Conservation (phyloP, 1,140 invertebrate species). For the Neotoxoptera formosana region DNA sequence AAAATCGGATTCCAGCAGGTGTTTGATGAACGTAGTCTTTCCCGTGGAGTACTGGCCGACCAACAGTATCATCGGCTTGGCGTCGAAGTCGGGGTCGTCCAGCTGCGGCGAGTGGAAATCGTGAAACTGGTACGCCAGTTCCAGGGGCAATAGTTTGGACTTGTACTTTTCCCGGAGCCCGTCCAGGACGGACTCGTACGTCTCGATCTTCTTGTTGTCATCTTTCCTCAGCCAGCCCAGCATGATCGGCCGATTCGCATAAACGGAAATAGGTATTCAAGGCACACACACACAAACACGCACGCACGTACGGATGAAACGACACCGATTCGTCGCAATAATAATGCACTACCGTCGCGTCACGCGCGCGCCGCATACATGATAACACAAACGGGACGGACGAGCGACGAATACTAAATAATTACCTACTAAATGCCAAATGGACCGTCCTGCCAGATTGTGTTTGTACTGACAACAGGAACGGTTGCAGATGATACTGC, state of each 20-base stretch:
- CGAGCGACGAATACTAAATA: neutral
- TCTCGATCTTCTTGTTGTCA: constrained; percentile 38
- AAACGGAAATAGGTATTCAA: neutral
- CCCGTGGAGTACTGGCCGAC: constrained; percentile 81
- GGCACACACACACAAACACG: neutral
- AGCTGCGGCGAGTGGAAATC: constrained; percentile 77
- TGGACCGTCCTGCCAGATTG: neutral
- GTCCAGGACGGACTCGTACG: constrained; percentile 63
- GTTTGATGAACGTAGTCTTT: constrained; percentile 78
- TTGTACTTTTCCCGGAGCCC: constrained; percentile 71
- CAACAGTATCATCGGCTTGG: constrained; percentile 77
- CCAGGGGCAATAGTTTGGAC: constrained; percentile 73
- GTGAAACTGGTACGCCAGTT: constrained; percentile 76
- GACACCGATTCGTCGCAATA: neutral
- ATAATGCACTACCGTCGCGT: neutral
- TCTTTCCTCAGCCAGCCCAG: constrained; percentile 52
- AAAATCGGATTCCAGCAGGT: constrained; percentile 72
- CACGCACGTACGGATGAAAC: neutral
- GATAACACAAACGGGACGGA: neutral
- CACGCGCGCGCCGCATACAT: neutral
- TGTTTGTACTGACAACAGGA: neutral
- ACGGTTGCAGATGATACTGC: neutral
- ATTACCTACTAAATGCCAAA: too few species aligned
- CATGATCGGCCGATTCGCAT: constrained; percentile 8
- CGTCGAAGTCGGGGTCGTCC: constrained; percentile 79